Evolutionary conservation across 64 coral and sea anemone genomes (phyloP), one percentile per base, ranked within the genome.

Genomic region (Montipora foliosa): DNA sequence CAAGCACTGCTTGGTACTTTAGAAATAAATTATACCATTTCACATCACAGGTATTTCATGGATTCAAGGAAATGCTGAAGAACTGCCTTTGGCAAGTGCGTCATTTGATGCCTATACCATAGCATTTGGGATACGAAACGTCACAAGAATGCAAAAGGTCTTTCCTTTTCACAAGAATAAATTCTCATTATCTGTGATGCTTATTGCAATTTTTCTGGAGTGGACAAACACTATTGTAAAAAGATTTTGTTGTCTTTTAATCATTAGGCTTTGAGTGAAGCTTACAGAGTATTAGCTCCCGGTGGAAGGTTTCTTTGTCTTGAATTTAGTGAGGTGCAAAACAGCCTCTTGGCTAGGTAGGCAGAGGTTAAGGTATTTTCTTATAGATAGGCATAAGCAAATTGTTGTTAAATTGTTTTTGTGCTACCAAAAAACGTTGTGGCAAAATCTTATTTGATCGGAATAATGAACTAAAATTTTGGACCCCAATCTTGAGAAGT

Each of bases 111-210:
- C 95, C 3, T 99, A 96, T 57, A 99, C 95, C 13, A 96, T 99
- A 84, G 98, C 98, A 60, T 99, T 99, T 94, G 98, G 98, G 14
- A 96, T 99, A 64, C 80, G 97, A 79, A 99, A 99, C 94, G 92
- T 99, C 44, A 96, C 97, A 89, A 99, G 95, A 83, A 89, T 99
- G 19, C 88, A 94, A 5, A 95, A 99, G 94, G 97, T 98, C 80
- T 81, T 14, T 77, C 66, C 53, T 20, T 25, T 37, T 57, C 11
- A 8, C 11, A 11, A 11, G 0, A 6, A 57, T 57, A 6, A 57
- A 57, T 57, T 6, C 53, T 6, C 37, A 37, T 37, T 37, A 37
- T 37, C 37, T 37, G 37, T 37, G 0, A 37, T 83, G 52, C 44
- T 11, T 3, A 57, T 57, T 57, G 6, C 11, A 1, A 8, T 57